Base-by-base conservation (phyloP, 1,140 invertebrate genomes). In the Micrasema minimum region DNA sequence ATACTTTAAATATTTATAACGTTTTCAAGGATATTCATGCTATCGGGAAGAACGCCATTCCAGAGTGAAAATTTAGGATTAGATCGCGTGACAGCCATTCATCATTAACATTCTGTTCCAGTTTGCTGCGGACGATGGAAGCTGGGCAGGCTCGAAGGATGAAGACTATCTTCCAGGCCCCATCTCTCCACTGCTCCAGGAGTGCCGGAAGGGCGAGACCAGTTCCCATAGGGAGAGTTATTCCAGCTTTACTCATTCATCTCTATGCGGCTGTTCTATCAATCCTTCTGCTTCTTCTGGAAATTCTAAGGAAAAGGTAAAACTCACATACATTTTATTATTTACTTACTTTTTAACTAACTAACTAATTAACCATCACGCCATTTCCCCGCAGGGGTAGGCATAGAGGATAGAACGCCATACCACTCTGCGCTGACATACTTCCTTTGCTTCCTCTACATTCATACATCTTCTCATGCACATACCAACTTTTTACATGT, bases 141-240 rank as follows among this genome's bases (percentile, higher is more conserved):
- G 12, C 37, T 11, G 72, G 72, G 3, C 51, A 66, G 12, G 20
- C 37, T 7, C 5, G 22, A 0, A 14, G 69, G 41, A 14, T 37
- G 14, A n/a, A 43, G 2, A 45, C 46, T 1, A 31, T 61, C 11
- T 71, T 74, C 38, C 16, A 16, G 22, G 26, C 31, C 1, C 55
- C 38, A n/a, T 31, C 43, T 31, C 68, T 64, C 2, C n/a, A 64
- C 7, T 74, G 72, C 38, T 26, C 50, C 3, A 35, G 66, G 4
- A 35, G 53, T 22, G 16, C 14, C 5, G 53, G 53, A n/a, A 53
- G 48, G 20, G 22, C 72, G 3, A 18, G 50, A 2, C 64, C 72
- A 14, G 72, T 71, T 1, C 51, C 68, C n/a, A 16, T 74, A 5
- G 46, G 51, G 4, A 48, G 72, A 11, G 51, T 64, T 11, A 64